A percentile compares a stretch with the other conserved stretches of the same genome.
Conservation (phyloP, 2,797 vertebrate genomes). For the Chelonia mydas region DNA sequence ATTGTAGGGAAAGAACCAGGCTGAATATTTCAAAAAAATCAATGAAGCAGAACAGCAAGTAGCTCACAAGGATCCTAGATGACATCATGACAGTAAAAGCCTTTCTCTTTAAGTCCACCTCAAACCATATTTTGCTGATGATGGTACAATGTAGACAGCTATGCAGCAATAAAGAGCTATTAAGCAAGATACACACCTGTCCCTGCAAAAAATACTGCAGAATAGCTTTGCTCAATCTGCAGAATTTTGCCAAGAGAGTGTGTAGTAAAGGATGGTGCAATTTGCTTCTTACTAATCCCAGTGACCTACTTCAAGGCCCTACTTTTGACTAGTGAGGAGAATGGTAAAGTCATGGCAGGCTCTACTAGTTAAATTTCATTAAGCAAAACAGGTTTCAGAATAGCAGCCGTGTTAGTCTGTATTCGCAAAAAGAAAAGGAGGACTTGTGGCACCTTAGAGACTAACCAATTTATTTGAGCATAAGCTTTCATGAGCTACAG, state of each 20-base stretch:
- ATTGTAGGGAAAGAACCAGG: neutral
- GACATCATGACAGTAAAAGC: neutral
- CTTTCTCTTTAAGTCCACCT: neutral
- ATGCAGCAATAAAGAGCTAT: neutral
- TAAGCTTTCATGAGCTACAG: no score
- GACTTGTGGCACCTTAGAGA: no score
- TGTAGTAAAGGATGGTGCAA: neutral
- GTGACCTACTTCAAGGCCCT: constrained; percentile 63
- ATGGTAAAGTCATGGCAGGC: constrained; percentile 11
- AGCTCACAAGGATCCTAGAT: neutral
- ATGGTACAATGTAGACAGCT: neutral
- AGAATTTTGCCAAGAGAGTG: neutral
- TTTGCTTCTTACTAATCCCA: constrained; percentile 7
- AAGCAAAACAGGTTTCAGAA: neutral
- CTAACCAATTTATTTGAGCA: no score
- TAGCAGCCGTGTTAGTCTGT: no score
- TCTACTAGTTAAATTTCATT: constrained; percentile 24
- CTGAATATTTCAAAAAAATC: neutral
- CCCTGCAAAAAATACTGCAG: neutral
- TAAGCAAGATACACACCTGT: neutral
- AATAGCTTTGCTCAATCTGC: neutral
- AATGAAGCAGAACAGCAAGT: neutral
- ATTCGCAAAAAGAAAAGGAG: no score
- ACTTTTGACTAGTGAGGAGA: constrained; percentile 38
- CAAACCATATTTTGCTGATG: neutral